Evolutionary conservation across 2,888 invertebrate species (phyloP).

Genomic region (Hypolimnas misippus): DNA sequence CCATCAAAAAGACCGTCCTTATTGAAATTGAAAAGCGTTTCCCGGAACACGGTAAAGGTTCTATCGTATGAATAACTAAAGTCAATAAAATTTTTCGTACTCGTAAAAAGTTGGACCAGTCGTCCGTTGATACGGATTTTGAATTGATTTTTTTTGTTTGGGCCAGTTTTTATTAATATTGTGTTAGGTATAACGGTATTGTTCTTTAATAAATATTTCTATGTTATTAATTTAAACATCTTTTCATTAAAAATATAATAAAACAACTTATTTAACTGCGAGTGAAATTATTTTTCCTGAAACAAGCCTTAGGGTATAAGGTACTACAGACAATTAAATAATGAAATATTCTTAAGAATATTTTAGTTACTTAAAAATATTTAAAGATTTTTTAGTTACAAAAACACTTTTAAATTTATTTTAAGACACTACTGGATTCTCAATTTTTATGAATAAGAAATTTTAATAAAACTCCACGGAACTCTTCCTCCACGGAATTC

Average conservation of each 20-base stretch:
- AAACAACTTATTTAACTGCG: too few species aligned
- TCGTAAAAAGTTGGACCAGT: conserved; percentile 34
- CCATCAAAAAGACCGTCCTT: conserved; percentile 56
- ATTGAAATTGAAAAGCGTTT: conserved; percentile 73
- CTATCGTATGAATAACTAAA: conserved; percentile 70
- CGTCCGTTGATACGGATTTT: conserved; percentile 3
- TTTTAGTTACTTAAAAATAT: too few species aligned
- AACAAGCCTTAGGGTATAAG: too few species aligned
- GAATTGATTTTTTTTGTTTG: conserved; percentile 4
- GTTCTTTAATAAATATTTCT: neutral
- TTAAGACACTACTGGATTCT: too few species aligned
- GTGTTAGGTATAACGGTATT: neutral
- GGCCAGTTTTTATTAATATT: neutral
- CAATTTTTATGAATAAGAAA: too few species aligned
- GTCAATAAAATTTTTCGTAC: conserved; percentile 62
- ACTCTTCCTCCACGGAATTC: too few species aligned
- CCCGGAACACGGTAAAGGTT: conserved; percentile 49
- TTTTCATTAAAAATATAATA: neutral
- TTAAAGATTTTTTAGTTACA: too few species aligned
- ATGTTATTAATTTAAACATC: neutral
- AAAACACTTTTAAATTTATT: too few species aligned
- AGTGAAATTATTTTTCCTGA: too few species aligned
- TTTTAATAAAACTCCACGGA: too few species aligned
- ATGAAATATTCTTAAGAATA: too few species aligned
- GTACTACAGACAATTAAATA: too few species aligned